phyloP scores from a whole-genome alignment of 2,113 vertebrate species.

The Anolis carolinensis region DNA sequence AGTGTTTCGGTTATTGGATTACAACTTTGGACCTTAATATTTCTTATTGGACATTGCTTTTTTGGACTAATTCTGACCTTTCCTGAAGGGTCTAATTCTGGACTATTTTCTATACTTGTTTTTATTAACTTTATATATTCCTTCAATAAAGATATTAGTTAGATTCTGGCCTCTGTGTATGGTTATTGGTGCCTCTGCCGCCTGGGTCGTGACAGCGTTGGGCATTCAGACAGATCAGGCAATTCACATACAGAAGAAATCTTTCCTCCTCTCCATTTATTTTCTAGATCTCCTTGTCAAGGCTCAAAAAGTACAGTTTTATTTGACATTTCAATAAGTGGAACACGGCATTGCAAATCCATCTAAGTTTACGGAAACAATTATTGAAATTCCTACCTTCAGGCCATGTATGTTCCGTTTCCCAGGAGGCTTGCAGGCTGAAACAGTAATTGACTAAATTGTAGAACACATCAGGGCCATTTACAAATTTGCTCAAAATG shows the following conservation, averaged over 20 bases:
- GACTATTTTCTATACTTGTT: too few relatives aligned
- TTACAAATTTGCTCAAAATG: constrained; percentile 96
- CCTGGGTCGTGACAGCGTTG: too few relatives aligned
- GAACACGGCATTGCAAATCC: constrained; percentile 98
- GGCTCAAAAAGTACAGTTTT: constrained; percentile 85
- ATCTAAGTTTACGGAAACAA: constrained; percentile 98
- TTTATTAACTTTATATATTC: too few relatives aligned
- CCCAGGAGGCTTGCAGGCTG: constrained; percentile 99
- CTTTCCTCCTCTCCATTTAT: constrained; percentile 41
- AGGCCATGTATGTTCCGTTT: constrained; percentile 99
- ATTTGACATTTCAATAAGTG: constrained; percentile 99
- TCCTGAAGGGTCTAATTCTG: too few relatives aligned
- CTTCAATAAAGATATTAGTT: too few relatives aligned
- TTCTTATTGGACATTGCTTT: too few relatives aligned
- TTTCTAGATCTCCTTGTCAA: constrained; percentile 75
- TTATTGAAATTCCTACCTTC: constrained; percentile 99
- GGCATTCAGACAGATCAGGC: constrained; percentile 8
- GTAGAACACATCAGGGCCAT: constrained; percentile 96
- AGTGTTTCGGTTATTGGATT: too few relatives aligned
- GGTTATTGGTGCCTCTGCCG: too few relatives aligned
- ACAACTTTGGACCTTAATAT: too few relatives aligned
- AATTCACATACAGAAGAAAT: constrained; percentile 45
- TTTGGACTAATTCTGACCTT: too few relatives aligned
- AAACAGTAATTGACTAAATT: constrained; percentile 99
- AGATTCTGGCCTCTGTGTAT: too few relatives aligned